phyloP scores from a whole-genome alignment of 1,140 invertebrate species.

The Scaptodrosophila lebanonensis region DNA sequence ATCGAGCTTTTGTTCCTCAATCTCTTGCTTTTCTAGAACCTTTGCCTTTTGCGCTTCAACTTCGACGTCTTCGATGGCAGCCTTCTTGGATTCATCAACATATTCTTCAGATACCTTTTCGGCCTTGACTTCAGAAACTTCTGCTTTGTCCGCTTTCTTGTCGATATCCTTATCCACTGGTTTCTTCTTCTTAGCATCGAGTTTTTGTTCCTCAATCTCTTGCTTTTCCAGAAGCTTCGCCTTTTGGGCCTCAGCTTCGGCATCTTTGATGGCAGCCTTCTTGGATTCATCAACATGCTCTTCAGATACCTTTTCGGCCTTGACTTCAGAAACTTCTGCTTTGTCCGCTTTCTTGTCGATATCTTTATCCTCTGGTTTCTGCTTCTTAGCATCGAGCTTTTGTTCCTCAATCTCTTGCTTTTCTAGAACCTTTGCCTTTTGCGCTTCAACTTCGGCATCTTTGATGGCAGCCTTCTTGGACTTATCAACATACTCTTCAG shows the following conservation, averaged over 20 bases:
- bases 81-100: no score
- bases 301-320: constrained; percentile 9
- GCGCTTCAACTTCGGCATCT: background rate
- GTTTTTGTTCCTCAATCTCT: constrained; percentile 7
- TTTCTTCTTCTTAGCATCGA: constrained; percentile 3
- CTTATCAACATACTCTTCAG: constrained; percentile 6
- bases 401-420: constrained; percentile 5
- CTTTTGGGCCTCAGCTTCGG: background rate
- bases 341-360: background rate
- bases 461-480: background rate
- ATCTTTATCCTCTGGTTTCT: constrained; percentile 7
- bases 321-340: constrained; percentile 8
- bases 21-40: constrained; percentile 12
- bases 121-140: constrained; percentile 22
- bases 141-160: constrained; percentile 16
- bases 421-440: constrained; percentile 2
- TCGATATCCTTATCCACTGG: constrained; percentile 4
- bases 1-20: no score
- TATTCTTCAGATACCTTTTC: constrained; percentile 12
- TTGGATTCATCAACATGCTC: background rate
- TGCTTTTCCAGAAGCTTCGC: background rate
- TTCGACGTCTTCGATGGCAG: no score
- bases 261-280: background rate
- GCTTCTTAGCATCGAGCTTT: constrained; percentile 9
- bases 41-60: no score